Percentiles rank a stretch among this genome's conserved stretches.
Conservation (phyloP, 2,888 invertebrate genomes). For the Macrosiphum euphorbiae region DNA sequence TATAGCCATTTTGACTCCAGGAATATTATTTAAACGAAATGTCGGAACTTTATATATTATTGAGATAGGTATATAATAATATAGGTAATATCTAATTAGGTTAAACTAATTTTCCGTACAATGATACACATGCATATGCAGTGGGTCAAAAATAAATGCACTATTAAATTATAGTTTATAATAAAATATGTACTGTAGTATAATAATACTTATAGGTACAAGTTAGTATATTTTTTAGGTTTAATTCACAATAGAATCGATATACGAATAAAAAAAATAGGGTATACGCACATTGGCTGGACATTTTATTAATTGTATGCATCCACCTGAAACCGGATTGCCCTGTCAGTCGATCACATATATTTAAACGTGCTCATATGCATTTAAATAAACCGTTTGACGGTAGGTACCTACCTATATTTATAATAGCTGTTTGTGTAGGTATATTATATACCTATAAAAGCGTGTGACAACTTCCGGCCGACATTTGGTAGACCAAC, state of each 20-base stretch:
- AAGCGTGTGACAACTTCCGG: constrained; percentile 54
- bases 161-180: no score
- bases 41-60: no score
- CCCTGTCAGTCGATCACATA: constrained; percentile 53
- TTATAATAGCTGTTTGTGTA: background rate
- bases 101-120: no score
- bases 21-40: no score
- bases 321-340: constrained; percentile 59
- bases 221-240: background rate
- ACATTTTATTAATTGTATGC: constrained; percentile 50
- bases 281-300: background rate
- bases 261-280: background rate
- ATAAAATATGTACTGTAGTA: no score
- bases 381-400: constrained; percentile 38
- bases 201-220: no score
- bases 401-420: background rate
- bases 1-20: no score
- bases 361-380: constrained; percentile 3
- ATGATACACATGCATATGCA: no score
- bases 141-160: background rate
- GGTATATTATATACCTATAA: background rate
- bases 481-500: constrained; percentile 64
- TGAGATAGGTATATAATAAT: no score
- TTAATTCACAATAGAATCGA: background rate
- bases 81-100: no score